phyloP scores from a whole-genome alignment of 2,888 invertebrate species.

The Tetrapedia diversipes region DNA sequence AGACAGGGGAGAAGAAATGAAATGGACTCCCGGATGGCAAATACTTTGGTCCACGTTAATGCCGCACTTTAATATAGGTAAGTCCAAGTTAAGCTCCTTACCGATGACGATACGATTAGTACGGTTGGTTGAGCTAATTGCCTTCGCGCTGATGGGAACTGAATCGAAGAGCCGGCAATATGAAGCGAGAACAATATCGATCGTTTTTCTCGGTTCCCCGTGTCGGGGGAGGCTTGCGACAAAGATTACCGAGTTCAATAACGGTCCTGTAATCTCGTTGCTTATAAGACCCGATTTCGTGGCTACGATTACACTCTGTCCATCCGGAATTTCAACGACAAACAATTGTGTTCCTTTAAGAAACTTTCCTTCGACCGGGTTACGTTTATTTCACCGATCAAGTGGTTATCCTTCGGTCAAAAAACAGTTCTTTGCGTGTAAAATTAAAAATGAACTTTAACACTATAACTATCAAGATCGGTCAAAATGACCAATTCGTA shows the following conservation, averaged over 20 bases:
- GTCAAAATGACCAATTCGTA: too few relatives aligned
- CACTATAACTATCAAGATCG: too few relatives aligned
- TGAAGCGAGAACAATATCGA: slow-evolving; percentile 68
- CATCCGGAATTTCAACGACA: slow-evolving; percentile 19
- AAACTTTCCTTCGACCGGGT: neutral
- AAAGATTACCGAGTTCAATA: slow-evolving; percentile 55
- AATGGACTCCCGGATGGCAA: slow-evolving; percentile 42
- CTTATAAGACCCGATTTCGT: slow-evolving; percentile 31
- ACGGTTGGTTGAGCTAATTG: slow-evolving; percentile 70
- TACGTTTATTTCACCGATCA: too few relatives aligned
- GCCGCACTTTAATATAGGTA: slow-evolving; percentile 69
- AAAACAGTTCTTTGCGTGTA: too few relatives aligned
- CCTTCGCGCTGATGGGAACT: slow-evolving; percentile 67
- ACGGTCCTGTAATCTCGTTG: slow-evolving; percentile 44
- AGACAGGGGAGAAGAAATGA: slow-evolving; percentile 37
- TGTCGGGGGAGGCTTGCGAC: slow-evolving; percentile 20
- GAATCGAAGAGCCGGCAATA: slow-evolving; percentile 68
- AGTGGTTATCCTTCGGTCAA: too few relatives aligned
- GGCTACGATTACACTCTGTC: slow-evolving; percentile 18
- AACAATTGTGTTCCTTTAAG: neutral
- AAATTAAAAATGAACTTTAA: too few relatives aligned
- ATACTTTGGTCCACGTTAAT: slow-evolving; percentile 60
- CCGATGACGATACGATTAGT: slow-evolving; percentile 71
- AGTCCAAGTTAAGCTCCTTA: slow-evolving; percentile 71
- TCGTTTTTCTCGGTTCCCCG: slow-evolving; percentile 48